Evolutionary conservation across 2,888 invertebrate species (phyloP).

Genomic region (Minunthozetes semirufus): DNA sequence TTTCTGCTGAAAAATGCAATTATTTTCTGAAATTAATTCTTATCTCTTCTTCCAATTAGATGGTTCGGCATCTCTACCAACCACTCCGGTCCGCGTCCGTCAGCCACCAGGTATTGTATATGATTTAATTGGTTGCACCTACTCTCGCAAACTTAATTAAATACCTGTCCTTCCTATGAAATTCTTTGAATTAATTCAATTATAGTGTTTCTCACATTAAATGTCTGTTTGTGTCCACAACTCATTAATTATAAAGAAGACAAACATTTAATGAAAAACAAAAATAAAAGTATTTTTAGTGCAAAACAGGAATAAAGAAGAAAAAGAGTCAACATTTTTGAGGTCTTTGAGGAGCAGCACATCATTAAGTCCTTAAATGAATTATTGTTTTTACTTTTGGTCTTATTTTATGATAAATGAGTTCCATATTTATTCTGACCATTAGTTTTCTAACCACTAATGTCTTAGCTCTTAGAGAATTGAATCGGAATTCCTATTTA

Average conservation of each 20-base stretch:
- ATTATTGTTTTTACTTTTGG: not conserved
- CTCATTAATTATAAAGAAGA: not conserved
- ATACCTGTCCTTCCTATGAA: not conserved
- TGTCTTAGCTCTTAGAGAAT: not conserved
- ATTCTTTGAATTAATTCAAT: slow-evolving; percentile 1
- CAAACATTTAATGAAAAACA: not conserved
- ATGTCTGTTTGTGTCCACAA: not conserved
- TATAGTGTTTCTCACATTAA: not conserved
- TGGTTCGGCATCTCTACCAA: slow-evolving; percentile 37
- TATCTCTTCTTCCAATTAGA: not conserved
- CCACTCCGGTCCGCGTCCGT: slow-evolving; percentile 37
- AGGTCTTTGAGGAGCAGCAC: not conserved
- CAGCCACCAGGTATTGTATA: slow-evolving; percentile 37
- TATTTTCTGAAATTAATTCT: too few species aligned
- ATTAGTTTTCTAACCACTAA: not conserved
- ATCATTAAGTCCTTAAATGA: not conserved
- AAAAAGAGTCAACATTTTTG: not conserved
- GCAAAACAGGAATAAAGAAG: not conserved
- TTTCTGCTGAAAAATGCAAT: too few species aligned
- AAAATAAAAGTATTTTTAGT: not conserved
- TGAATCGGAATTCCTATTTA: not conserved
- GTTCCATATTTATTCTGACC: not conserved
- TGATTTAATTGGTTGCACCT: not conserved
- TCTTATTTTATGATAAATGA: not conserved
- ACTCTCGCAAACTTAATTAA: not conserved